Conservation (phyloP, 2,888 invertebrate genomes). For the Drosophila formosana region DNA sequence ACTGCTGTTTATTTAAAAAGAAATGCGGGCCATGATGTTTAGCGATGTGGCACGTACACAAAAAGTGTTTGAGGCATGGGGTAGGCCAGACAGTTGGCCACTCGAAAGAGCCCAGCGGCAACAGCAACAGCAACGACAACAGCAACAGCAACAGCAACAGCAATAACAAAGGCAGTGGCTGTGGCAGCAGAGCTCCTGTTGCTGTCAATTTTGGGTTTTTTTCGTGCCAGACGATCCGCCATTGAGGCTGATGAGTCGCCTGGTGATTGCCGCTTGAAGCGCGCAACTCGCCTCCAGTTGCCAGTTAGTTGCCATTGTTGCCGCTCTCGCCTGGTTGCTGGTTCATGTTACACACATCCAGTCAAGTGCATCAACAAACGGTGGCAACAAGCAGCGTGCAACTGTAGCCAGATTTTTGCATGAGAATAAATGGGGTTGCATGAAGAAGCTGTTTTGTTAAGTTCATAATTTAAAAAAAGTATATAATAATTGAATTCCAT, state of each 20-base stretch:
- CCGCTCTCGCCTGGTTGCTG: constrained; percentile 24
- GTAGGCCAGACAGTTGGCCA: constrained; percentile 69
- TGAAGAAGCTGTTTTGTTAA: background rate
- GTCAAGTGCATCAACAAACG: constrained; percentile 20
- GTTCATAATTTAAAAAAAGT: background rate
- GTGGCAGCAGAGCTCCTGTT: constrained; percentile 62
- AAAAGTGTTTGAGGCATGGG: constrained; percentile 45
- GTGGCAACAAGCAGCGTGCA: constrained; percentile 6
- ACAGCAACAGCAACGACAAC: constrained; percentile 32
- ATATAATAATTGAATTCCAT: background rate
- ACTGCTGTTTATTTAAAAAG: constrained; percentile 71
- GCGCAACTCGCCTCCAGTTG: constrained; percentile 45
- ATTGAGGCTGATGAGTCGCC: constrained; percentile 48
- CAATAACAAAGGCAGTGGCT: constrained; percentile 19
- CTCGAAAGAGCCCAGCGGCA: constrained; percentile 61
- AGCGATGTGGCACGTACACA: constrained; percentile 77
- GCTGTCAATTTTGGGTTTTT: constrained; percentile 68
- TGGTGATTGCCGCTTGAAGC: constrained; percentile 49
- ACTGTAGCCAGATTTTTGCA: constrained; percentile 13
- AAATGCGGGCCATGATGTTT: constrained; percentile 79
- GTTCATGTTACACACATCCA: constrained; percentile 55
- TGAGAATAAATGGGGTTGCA: constrained; percentile 1
- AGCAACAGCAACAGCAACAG: constrained; percentile 22
- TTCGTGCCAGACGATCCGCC: constrained; percentile 51
- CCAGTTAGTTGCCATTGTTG: constrained; percentile 36